Conservation (phyloP, 2,113 vertebrate species). For the Larimichthys polyactis region DNA sequence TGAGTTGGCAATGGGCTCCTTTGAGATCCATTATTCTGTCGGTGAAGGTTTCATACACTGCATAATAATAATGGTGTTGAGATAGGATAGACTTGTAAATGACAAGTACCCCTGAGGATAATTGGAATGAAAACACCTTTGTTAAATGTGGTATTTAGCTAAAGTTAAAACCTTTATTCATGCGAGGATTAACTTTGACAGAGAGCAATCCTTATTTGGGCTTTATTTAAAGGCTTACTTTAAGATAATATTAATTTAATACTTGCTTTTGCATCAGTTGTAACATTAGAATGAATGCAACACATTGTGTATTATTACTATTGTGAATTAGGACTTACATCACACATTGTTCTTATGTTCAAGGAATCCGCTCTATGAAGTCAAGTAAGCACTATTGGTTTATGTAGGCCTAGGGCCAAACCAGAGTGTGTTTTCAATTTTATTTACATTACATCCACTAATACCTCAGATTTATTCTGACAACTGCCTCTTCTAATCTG, state of each 20-base stretch:
- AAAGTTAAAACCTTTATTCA: not conserved
- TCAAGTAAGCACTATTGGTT: too few species aligned
- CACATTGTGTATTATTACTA: not conserved
- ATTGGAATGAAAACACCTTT: constrained; percentile 23
- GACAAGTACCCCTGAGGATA: constrained; percentile 7
- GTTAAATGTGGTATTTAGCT: constrained; percentile 3
- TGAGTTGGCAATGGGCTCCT: constrained; percentile 40
- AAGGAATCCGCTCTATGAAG: too few species aligned
- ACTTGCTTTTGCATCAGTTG: not conserved
- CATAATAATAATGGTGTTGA: constrained; percentile 34
- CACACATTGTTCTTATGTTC: too few species aligned
- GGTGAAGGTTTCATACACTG: constrained; percentile 43
- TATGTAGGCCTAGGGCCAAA: not conserved
- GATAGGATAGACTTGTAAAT: constrained; percentile 29
- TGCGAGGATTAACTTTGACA: not conserved
- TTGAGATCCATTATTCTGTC: constrained; percentile 60
- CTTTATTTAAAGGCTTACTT: not conserved
- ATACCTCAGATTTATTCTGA: constrained; percentile 7
- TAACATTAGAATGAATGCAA: not conserved
- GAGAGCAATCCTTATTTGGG: not conserved
- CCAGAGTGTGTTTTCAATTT: not conserved
- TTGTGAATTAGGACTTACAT: not conserved
- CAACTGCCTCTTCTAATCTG: not conserved
- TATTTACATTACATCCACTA: not conserved
- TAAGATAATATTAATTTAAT: not conserved